phyloP scores from a whole-genome alignment of 2,888 invertebrate genomes.

The Byasa hedistus region DNA sequence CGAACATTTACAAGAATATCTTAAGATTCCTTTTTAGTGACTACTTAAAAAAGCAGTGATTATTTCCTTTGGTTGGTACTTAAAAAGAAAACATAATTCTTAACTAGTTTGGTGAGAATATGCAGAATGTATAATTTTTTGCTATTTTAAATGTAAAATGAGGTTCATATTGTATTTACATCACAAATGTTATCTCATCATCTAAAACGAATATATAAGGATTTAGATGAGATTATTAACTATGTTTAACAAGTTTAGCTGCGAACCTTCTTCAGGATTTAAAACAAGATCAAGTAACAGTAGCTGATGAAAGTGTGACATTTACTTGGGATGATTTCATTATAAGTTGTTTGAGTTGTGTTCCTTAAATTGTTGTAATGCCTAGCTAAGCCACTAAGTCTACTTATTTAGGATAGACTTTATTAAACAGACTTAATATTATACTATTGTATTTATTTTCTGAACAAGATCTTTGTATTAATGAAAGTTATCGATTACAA shows the following conservation, averaged over 20 bases:
- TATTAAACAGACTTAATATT: neutral
- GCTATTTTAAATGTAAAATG: neutral
- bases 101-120: too few species aligned
- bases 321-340: neutral
- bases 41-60: neutral
- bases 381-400: neutral
- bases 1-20: slow-evolving; percentile 13
- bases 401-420: neutral
- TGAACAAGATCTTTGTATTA: neutral
- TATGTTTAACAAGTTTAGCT: neutral
- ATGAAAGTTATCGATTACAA: too few species aligned
- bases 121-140: neutral
- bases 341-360: slow-evolving; percentile 2
- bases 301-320: slow-evolving; percentile 1
- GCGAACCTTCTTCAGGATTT: neutral
- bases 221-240: neutral
- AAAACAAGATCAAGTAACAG: neutral
- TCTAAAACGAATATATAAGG: neutral
- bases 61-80: neutral
- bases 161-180: neutral
- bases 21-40: neutral
- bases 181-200: neutral
- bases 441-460: neutral
- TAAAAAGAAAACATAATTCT: too few species aligned
- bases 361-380: neutral